These are phyloP conservation scores for Glyptemys insculpta DNA, from an alignment of 2,797 vertebrate genomes.

Conservation along the genomic window DNA sequence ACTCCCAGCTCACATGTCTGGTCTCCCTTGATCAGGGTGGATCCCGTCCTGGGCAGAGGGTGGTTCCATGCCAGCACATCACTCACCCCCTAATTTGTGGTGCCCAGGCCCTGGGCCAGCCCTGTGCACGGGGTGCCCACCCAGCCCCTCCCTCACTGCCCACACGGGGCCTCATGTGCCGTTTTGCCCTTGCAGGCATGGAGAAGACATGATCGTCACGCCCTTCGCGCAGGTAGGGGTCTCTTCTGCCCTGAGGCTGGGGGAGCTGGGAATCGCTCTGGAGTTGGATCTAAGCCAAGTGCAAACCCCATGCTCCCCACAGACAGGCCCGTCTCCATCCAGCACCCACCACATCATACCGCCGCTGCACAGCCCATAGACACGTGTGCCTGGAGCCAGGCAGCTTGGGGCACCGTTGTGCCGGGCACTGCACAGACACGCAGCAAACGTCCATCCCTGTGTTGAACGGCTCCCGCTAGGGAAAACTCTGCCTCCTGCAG, in stretches of 20 bases:
- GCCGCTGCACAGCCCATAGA: not conserved
- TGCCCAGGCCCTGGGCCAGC: not conserved
- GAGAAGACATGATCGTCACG: constrained; percentile 97
- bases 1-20: not conserved
- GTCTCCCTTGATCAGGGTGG: too few species aligned
- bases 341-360: not conserved
- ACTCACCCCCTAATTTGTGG: not conserved
- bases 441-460: not conserved
- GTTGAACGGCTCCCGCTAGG: too few species aligned
- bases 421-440: not conserved
- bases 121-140: fast-evolving
- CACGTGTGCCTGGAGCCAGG: too few species aligned
- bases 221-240: constrained; percentile 93
- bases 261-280: not conserved
- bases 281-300: not conserved
- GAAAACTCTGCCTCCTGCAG: not conserved
- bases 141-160: not conserved
- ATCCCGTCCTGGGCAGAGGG: not conserved
- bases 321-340: not conserved
- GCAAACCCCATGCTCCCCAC: not conserved
- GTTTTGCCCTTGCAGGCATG: constrained; percentile 83
- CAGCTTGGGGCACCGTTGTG: too few species aligned
- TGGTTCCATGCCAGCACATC: not conserved
- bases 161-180: not conserved
- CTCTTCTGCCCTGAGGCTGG: not conserved